Conservation (phyloP, 2,113 vertebrate species). For the Isichthys henryi region DNA sequence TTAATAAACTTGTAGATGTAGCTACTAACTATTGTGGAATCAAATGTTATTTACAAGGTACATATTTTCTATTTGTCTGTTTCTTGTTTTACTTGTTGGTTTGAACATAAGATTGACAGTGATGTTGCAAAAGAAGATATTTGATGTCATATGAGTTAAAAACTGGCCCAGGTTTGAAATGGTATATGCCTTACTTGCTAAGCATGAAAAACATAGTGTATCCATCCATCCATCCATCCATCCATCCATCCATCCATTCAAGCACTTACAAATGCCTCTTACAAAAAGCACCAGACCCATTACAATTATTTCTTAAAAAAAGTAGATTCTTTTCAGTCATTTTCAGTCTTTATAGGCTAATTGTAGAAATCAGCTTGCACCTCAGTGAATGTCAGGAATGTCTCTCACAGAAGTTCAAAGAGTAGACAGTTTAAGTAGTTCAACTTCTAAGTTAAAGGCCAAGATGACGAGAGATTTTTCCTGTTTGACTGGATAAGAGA, state of each 20-base stretch:
- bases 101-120: not conserved
- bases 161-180: not conserved
- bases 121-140: not conserved
- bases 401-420: not conserved
- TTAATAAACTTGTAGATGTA: not conserved
- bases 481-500: not conserved
- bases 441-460: not conserved
- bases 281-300: not conserved
- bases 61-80: not conserved
- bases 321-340: not conserved
- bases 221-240: not conserved
- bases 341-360: not conserved
- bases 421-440: not conserved
- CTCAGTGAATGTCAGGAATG: constrained; percentile 14
- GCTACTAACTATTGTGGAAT: not conserved
- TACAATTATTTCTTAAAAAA: not conserved
- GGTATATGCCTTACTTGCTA: not conserved
- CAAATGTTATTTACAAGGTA: not conserved
- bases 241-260: not conserved
- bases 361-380: not conserved
- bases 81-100: not conserved
- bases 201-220: not conserved
- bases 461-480: not conserved
- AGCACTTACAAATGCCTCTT: not conserved
- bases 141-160: not conserved